phyloP scores from a whole-genome alignment of 2,888 invertebrate species.

The Leptopilina myrica region DNA sequence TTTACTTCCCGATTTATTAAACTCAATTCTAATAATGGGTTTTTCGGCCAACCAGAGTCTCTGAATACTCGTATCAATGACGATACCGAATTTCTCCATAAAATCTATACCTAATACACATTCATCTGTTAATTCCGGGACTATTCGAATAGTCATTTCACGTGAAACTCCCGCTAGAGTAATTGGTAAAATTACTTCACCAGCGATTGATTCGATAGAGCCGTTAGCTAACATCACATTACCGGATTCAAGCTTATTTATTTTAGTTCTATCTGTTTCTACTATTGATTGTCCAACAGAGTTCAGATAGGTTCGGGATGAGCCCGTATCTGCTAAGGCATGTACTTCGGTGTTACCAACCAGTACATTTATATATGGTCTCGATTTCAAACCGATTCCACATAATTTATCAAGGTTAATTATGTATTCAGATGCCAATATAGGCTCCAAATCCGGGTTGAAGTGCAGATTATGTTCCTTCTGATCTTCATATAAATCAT shows the following conservation, averaged over 20 bases:
- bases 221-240: not conserved
- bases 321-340: not conserved
- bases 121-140: not conserved
- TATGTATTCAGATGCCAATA: too few species aligned
- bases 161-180: not conserved
- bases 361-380: not conserved
- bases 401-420: not conserved
- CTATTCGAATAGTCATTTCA: not conserved
- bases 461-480: too few species aligned
- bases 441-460: too few species aligned
- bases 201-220: not conserved
- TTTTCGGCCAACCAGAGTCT: not conserved
- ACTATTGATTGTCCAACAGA: not conserved
- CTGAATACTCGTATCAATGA: not conserved
- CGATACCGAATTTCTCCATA: not conserved
- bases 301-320: not conserved
- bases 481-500: not conserved
- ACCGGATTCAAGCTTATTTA: not conserved
- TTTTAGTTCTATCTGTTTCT: too few species aligned
- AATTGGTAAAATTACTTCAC: not conserved
- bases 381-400: not conserved
- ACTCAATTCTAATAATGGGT: not conserved
- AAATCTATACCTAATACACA: constrained; percentile 1
- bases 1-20: not conserved
- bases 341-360: not conserved